Percentiles rank a stretch among this genome's conserved stretches.
Evolutionary conservation across 1,140 invertebrate species (phyloP).

Genomic region (Lamellibrachia luymesi): DNA sequence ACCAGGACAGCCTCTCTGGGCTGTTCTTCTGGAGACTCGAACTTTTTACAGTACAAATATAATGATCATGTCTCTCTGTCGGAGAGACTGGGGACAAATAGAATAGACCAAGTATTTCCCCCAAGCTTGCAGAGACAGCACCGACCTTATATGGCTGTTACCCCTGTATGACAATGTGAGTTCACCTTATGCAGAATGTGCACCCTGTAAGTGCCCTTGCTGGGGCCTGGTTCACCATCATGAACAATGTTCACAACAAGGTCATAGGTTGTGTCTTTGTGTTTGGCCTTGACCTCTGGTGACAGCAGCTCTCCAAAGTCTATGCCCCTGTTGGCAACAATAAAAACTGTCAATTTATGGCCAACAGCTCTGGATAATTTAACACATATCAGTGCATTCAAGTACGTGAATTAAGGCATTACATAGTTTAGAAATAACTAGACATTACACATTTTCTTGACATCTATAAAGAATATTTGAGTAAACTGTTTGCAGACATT

Average conservation of each 20-base stretch:
- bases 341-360: not conserved
- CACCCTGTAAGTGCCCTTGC: conserved; percentile 83
- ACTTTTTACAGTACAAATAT: too few species aligned
- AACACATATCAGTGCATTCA: not conserved
- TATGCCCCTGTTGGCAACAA: conserved; percentile 71
- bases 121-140: too few species aligned
- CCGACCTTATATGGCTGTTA: too few species aligned
- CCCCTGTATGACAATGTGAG: not conserved
- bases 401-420: not conserved
- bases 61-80: too few species aligned
- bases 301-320: conserved; percentile 96
- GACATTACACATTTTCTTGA: not conserved
- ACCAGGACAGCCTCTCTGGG: too few species aligned
- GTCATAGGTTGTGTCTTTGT: conserved; percentile 83
- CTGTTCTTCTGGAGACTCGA: too few species aligned
- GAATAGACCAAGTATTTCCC: too few species aligned
- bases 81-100: too few species aligned
- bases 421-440: not conserved
- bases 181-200: conserved; percentile 92
- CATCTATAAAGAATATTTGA: not conserved
- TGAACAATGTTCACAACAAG: conserved; percentile 97
- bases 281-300: conserved; percentile 73
- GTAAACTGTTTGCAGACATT: not conserved
- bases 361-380: not conserved
- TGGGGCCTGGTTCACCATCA: conserved; percentile 91